Conservation (phyloP, 2,113 vertebrate genomes). For the Heteronetta atricapilla region DNA sequence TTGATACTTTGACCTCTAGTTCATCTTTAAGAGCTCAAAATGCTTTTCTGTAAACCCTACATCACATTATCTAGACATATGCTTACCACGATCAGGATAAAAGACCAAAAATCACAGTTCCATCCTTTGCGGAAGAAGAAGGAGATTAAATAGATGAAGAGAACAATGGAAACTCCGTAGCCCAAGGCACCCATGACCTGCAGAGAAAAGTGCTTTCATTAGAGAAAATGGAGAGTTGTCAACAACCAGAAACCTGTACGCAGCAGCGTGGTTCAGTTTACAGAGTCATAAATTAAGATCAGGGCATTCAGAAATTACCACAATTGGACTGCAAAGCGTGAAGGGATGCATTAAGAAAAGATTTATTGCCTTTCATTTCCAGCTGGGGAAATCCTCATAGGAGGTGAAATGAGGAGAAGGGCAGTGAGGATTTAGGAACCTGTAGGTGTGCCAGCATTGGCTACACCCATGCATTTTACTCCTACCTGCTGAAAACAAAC, state of each 20-base stretch:
- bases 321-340: not conserved
- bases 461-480: not conserved
- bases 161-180: conserved; percentile 73
- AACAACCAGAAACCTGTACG: not conserved
- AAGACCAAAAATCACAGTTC: conserved; percentile 64
- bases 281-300: not conserved
- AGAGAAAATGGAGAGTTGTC: not conserved
- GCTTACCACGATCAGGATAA: conserved; percentile 71
- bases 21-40: not conserved
- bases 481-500: not conserved
- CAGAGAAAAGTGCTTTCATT: not conserved
- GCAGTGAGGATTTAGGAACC: not conserved
- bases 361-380: not conserved
- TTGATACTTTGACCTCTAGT: not conserved
- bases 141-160: conserved; percentile 67
- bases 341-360: not conserved
- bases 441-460: not conserved
- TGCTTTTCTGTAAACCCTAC: not conserved
- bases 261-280: not conserved
- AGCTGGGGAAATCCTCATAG: not conserved
- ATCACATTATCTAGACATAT: not conserved
- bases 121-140: conserved; percentile 54
- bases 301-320: not conserved
- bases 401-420: not conserved
- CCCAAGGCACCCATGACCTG: conserved; percentile 23